Evolutionary conservation across 2,113 vertebrate species (phyloP), one percentile per base, ranked within the genome.

Genomic region (Phalacrocorax aristotelis): DNA sequence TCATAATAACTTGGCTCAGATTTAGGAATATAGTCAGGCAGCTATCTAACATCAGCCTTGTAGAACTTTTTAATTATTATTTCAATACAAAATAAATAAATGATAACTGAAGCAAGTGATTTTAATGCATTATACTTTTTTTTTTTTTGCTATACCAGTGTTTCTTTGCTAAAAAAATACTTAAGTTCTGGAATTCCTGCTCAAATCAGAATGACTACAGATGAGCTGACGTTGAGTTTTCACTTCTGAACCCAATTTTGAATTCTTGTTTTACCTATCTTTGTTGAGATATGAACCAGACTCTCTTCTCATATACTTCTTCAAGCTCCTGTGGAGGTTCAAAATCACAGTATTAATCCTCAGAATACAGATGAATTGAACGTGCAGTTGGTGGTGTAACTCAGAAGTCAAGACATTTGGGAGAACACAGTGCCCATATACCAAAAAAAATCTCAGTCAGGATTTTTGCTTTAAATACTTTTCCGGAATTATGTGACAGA

Each of bases 151-250:
- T 61, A 65, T 36, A 17, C 9, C 36, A 86, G 40, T 0, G 2
- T 58, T 75, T 79, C 14, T 75, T 93, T 95, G 71, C 52, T 19
- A 97, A 90, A 96, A 46, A 46, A 94, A n/a, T 42, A 36, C 58
- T 2, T 0, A 49, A 32, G 8, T 58, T 89, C 61, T 83, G 75
- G 29, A 92, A 83, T 60, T 51, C 29, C 57, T 75, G 17, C 72
- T 80, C 40, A 83, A 91, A 92, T 66, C n/a, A 89, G 54, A 82
- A 83, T 30, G 55, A 78, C 32, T 40, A 64, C 13, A 61, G 25
- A 25, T 42, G 27, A 95, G 2, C 8, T 40, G 10, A 19, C 34
- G 38, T 21, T 74, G 11, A 5, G 3, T 90, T 96, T 93, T 89
- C 26, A 62, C 9, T 66, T 93, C 60, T 61, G 57, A 83, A 92